A percentile compares a stretch with the other conserved stretches of the same genome.
Conservation (phyloP, 2,888 invertebrate species). For the Drosophila yooni region DNA sequence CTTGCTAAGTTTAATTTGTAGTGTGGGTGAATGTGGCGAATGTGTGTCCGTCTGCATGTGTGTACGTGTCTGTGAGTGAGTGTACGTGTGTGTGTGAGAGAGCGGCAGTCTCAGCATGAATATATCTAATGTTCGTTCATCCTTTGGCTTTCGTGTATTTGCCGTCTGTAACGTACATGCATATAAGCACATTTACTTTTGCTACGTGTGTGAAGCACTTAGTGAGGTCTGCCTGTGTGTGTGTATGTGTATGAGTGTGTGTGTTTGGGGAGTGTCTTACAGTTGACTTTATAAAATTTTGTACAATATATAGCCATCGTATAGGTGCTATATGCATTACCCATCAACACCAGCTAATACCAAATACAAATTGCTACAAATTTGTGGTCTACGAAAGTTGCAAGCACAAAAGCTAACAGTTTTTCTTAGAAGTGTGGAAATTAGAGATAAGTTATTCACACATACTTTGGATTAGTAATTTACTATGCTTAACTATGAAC, state of each 20-base stretch:
- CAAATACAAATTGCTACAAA: conserved; percentile 75
- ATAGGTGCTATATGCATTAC: conserved; percentile 66
- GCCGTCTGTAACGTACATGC: conserved; percentile 53
- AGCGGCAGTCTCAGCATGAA: conserved; percentile 73
- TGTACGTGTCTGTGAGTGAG: conserved; percentile 16
- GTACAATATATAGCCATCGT: conserved; percentile 70
- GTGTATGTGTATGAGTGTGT: conserved; percentile 2
- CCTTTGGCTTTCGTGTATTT: conserved; percentile 69
- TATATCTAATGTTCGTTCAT: conserved; percentile 78
- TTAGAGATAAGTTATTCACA: conserved; percentile 50
- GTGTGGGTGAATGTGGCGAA: conserved; percentile 8
- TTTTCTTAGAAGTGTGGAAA: neutral
- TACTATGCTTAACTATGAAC: conserved; percentile 17
- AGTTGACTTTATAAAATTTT: conserved; percentile 79
- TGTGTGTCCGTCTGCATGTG: conserved; percentile 9
- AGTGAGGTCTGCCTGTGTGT: conserved; percentile 37
- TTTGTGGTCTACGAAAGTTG: conserved; percentile 56
- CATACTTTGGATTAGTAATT: conserved; percentile 39
- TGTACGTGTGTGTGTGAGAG: conserved; percentile 33
- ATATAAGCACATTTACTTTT: conserved; percentile 70
- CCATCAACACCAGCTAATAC: conserved; percentile 70
- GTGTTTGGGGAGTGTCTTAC: conserved; percentile 35
- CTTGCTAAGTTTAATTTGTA: conserved; percentile 52
- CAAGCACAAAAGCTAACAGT: conserved; percentile 7
- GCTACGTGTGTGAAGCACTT: conserved; percentile 76